Conservation (phyloP, 2,888 invertebrate genomes). For the Gonocerus acuteangulatus region DNA sequence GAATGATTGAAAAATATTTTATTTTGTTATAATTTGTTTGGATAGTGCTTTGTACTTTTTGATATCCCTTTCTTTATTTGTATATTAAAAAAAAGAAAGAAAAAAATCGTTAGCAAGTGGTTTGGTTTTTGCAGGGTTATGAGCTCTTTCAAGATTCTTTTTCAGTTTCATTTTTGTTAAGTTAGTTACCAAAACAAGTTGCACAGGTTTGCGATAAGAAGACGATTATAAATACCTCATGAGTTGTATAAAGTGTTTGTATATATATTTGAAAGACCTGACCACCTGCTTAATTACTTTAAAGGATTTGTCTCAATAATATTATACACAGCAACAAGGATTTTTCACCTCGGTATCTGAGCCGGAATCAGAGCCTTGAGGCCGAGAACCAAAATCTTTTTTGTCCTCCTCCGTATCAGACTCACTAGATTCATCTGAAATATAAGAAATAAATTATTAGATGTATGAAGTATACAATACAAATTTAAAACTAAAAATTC, state of each 20-base stretch:
- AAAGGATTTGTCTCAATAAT: conserved; percentile 12
- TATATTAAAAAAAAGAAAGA: conserved; percentile 1
- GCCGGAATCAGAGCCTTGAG: conserved; percentile 56
- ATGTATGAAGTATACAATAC: no score
- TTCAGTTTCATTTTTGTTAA: background rate
- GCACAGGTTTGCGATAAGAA: background rate
- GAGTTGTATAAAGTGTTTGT: conserved; percentile 13
- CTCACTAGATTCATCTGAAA: conserved; percentile 56
- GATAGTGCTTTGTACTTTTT: no score
- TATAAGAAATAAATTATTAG: conserved; percentile 5
- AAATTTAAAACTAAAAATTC: no score
- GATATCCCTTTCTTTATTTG: no score
- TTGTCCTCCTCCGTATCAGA: conserved; percentile 62
- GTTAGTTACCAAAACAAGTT: conserved; percentile 8
- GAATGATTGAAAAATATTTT: no score
- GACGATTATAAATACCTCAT: conserved; percentile 19
- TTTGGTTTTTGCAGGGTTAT: conserved; percentile 12
- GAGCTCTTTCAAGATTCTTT: no score
- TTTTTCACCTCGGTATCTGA: conserved; percentile 65
- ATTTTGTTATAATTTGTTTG: no score
- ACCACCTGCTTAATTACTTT: conserved; percentile 18
- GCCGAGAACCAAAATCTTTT: conserved; percentile 37
- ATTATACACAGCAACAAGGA: conserved; percentile 30
- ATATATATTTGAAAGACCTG: conserved; percentile 17
- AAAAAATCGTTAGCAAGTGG: conserved; percentile 5